Evolutionary conservation across 2,797 vertebrate genomes (phyloP).

Genomic region (Hapalemur alaotrensis): DNA sequence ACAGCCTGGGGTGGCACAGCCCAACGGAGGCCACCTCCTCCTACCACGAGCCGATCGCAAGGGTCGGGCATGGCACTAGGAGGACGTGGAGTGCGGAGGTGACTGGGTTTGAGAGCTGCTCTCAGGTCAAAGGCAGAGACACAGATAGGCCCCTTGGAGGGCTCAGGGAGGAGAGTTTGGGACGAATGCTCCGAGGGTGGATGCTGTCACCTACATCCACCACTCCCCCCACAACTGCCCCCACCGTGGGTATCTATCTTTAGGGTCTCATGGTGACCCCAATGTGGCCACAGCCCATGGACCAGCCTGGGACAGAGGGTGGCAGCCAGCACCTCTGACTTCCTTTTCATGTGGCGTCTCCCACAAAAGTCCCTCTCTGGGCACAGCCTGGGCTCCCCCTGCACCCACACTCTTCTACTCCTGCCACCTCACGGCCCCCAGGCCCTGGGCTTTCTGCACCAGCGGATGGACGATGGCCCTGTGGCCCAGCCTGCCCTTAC

Average conservation of each 20-base stretch:
- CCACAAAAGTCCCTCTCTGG: background rate
- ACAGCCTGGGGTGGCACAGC: background rate
- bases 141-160: background rate
- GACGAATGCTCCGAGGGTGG: background rate
- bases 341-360: background rate
- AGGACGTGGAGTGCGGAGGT: background rate
- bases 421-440: background rate
- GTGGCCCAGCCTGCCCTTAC: background rate
- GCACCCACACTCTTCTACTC: background rate
- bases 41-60: background rate
- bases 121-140: background rate
- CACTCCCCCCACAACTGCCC: fast-evolving
- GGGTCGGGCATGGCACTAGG: too few relatives aligned
- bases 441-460: background rate
- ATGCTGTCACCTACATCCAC: background rate
- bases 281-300: background rate
- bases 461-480: background rate
- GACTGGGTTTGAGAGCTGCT: background rate
- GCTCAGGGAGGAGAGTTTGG: background rate
- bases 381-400: background rate
- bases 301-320: background rate
- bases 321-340: background rate
- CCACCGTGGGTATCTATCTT: background rate
- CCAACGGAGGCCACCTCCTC: background rate
- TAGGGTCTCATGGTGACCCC: background rate